Evolutionary conservation across 2,113 vertebrate genomes (phyloP).

Genomic region (Gavialis gangeticus): DNA sequence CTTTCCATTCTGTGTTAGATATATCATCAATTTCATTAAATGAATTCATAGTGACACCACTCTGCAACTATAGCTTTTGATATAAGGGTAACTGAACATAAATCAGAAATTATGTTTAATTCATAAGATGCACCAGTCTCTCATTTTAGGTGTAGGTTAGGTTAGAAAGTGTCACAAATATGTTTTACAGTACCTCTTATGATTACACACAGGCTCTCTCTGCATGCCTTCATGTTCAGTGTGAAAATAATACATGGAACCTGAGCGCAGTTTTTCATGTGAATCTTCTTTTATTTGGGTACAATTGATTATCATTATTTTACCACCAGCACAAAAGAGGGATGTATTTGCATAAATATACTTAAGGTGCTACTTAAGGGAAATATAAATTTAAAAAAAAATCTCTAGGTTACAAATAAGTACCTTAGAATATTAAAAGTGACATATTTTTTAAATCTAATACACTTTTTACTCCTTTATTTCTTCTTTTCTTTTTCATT

Average conservation of each 20-base stretch:
- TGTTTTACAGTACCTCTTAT: constrained; percentile 80
- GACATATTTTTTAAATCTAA: neutral
- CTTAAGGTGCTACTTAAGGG: constrained; percentile 38
- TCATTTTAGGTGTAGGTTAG: constrained; percentile 75
- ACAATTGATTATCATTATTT: constrained; percentile 68
- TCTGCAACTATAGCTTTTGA: constrained; percentile 80
- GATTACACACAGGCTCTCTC: constrained; percentile 71
- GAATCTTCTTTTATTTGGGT: constrained; percentile 72
- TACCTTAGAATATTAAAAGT: constrained; percentile 1
- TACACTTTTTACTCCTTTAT: neutral
- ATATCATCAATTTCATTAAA: constrained; percentile 82
- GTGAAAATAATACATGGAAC: constrained; percentile 70
- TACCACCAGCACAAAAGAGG: constrained; percentile 11
- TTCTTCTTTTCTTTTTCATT: neutral
- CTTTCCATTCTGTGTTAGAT: constrained; percentile 73
- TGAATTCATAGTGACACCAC: constrained; percentile 80
- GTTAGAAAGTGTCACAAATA: constrained; percentile 77
- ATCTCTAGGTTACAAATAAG: constrained; percentile 6
- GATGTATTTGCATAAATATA: constrained; percentile 66
- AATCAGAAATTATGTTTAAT: constrained; percentile 86
- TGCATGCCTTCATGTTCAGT: constrained; percentile 30
- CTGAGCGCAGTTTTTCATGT: constrained; percentile 66
- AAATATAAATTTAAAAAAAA: constrained; percentile 36
- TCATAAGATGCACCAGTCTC: constrained; percentile 80
- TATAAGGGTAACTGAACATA: constrained; percentile 80